Evolutionary conservation across 2,888 invertebrate species (phyloP), one percentile per base, ranked within the genome.

Genomic region (Unio delphinus): DNA sequence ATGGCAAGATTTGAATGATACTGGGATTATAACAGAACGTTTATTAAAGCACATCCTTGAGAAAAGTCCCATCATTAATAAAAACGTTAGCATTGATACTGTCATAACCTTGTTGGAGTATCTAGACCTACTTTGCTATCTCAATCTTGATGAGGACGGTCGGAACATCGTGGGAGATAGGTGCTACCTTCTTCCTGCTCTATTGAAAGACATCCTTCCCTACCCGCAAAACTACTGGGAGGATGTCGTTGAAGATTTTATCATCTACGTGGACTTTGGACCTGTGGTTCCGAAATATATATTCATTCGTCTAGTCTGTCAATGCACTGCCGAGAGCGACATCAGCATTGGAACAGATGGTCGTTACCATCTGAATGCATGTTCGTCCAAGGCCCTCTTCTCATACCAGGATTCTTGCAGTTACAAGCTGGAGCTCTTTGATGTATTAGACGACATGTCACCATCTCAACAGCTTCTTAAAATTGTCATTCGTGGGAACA

Each of bases 251-350:
- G 62, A 63, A 2, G 79, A 78, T 62, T 69, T 69, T 3, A 56
- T 69, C 17, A 54, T 76, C n/a, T 73, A 75, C 57, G 56, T 76
- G 17, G 72, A 78, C 63, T 76, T 70, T 55, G 70, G 71, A 26
- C 76, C 75, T 23, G 70, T 70, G 5, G 67, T 71, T 45, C 79
- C 79, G 26, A 73, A 68, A 28, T 61, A 73, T 20, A 72, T 78
- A 15, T 80, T 78, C 61, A 74, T 75, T 2, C 70, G 78, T 4
- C 74, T 80, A 4, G 64, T 76, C 15, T 74, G 79, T 61, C 75
- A 73, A 56, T 80, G 80, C 62, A 75, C 77, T 0, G 63, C 72
- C 34, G 67, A 71, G 17, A 68, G 65, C 26, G 68, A 70, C 26
- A 69, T 74, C 34, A 74, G 74, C 20, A 65, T 73, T 7, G 72